Evolutionary conservation across 2,797 vertebrate genomes (phyloP).

Genomic region (Poeciliopsis turneri): DNA sequence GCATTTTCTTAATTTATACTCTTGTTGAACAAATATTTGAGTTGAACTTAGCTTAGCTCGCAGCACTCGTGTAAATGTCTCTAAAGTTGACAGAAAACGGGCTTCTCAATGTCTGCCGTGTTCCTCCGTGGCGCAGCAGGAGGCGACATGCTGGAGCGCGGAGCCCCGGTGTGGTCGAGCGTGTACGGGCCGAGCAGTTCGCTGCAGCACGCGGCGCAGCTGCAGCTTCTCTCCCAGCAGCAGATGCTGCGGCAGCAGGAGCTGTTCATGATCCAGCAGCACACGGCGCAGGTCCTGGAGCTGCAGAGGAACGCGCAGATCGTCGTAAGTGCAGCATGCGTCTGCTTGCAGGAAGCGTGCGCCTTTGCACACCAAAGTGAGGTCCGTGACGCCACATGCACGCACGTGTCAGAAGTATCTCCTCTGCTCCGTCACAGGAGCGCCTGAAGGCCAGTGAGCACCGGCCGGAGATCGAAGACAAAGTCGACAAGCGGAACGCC

Average conservation of each 20-base stretch:
- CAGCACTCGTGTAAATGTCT: background rate
- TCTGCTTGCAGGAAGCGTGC: background rate
- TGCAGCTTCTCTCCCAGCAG: conserved; percentile 97
- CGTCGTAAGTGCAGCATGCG: background rate
- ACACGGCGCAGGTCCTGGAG: conserved; percentile 2
- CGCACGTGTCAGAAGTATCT: conserved; percentile 9
- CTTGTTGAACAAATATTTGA: background rate
- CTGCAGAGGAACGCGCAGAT: conserved; percentile 3
- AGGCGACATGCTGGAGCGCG: conserved; percentile 93
- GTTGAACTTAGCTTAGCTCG: background rate
- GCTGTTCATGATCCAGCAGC: conserved; percentile 91
- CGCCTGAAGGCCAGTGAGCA: conserved; percentile 90
- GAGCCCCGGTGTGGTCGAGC: conserved; percentile 90
- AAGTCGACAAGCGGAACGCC: conserved; percentile 83
- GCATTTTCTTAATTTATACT: background rate
- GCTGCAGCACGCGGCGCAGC: conserved; percentile 95
- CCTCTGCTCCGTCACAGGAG: conserved; percentile 82
- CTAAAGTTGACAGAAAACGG: background rate
- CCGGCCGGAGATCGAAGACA: conserved; percentile 88
- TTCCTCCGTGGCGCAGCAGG: conserved; percentile 45
- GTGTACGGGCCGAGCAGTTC: conserved; percentile 89
- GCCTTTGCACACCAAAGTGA: conserved; percentile 1
- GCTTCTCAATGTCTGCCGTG: background rate
- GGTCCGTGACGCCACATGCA: background rate
- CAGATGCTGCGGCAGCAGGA: conserved; percentile 96